Evolutionary conservation across 2,113 vertebrate species (phyloP).

Genomic region (Ginglymostoma cirratum): DNA sequence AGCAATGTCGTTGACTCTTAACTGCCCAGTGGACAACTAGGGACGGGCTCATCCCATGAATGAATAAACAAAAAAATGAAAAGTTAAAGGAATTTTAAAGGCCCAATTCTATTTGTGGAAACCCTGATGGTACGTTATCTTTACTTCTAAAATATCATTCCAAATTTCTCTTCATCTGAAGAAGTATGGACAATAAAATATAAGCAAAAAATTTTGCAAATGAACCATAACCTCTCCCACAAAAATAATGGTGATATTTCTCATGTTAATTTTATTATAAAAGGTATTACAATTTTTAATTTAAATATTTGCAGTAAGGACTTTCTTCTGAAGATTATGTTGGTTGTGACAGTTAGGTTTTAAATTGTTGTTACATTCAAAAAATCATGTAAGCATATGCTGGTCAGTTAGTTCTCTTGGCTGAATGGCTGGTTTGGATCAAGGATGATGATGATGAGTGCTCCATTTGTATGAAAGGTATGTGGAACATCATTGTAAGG

Average conservation of each 20-base stretch:
- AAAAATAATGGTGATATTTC: background rate
- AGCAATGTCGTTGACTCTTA: too few relatives aligned
- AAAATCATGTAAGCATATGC: background rate
- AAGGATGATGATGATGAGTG: too few relatives aligned
- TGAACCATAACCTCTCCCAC: background rate
- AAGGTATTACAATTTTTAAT: background rate
- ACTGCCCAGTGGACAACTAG: too few relatives aligned
- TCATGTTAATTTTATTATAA: background rate
- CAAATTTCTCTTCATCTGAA: background rate
- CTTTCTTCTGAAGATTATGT: background rate
- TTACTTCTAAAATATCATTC: background rate
- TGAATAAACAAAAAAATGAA: background rate
- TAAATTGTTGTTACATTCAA: background rate
- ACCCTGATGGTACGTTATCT: background rate
- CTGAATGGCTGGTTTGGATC: background rate
- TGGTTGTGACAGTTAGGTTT: background rate
- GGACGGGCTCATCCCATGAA: too few relatives aligned
- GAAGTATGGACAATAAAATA: background rate
- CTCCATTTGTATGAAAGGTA: too few relatives aligned
- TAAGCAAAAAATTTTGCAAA: background rate
- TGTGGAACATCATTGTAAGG: too few relatives aligned
- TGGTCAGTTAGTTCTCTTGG: background rate
- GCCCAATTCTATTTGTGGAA: background rate
- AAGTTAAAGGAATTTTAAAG: background rate
- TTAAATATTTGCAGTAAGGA: background rate